Percentiles rank a stretch among this genome's conserved stretches.
These are phyloP conservation scores for Achatina immaculata DNA, from an alignment of 1,140 invertebrate species.

Conservation along the genomic window DNA sequence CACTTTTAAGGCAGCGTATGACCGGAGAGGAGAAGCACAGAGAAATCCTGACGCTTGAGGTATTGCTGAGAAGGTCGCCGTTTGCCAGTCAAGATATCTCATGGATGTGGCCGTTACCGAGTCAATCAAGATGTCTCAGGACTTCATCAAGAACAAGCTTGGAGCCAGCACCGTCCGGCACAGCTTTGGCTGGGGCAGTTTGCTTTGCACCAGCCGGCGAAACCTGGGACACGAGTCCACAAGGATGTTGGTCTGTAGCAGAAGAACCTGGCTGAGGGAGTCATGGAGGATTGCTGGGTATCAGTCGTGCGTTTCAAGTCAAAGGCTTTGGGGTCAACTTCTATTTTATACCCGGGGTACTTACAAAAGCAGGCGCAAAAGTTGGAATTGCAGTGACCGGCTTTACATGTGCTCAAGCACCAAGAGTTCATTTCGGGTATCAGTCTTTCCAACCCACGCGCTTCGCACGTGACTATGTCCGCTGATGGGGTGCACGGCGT, in stretches of 20 bases:
- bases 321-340: conserved; percentile 31
- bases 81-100: no score
- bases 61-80: no score
- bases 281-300: conserved; percentile 6
- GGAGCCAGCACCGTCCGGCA: conserved; percentile 31
- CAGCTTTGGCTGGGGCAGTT: conserved; percentile 35
- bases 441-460: conserved; percentile 32
- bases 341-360: conserved; percentile 34
- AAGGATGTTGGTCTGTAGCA: conserved; percentile 27
- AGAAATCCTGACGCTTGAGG: no score
- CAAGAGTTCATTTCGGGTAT: conserved; percentile 40
- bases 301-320: conserved; percentile 18
- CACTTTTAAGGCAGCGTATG: no score
- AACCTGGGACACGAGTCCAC: conserved; percentile 26
- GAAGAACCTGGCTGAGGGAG: neutral
- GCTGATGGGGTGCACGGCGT: conserved; percentile 27
- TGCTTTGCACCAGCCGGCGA: conserved; percentile 31
- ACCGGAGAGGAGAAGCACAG: no score
- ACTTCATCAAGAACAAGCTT: conserved; percentile 20
- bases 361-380: conserved; percentile 41
- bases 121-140: neutral
- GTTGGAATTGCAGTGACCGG: conserved; percentile 27
- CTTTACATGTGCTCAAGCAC: conserved; percentile 37
- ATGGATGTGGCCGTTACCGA: neutral
- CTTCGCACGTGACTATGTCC: conserved; percentile 33